Evolutionary conservation across 2,113 vertebrate genomes (phyloP).

Genomic region (Ancistrus triradiatus): DNA sequence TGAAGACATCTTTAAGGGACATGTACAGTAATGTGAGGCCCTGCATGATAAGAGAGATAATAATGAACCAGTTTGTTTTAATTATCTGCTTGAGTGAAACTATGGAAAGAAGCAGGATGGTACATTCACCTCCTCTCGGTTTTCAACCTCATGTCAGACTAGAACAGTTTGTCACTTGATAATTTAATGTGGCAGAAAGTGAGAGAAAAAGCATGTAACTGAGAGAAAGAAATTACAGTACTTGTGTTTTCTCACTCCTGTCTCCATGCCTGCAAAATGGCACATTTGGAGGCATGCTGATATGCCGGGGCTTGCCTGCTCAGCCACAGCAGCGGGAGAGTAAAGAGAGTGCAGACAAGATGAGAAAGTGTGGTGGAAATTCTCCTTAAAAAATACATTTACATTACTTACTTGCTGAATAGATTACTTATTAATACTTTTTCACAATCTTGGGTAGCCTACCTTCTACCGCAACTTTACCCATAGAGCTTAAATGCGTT

Average conservation of each 20-base stretch:
- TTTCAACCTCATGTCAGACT: slow-evolving; percentile 14
- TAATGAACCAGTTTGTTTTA: slow-evolving; percentile 32
- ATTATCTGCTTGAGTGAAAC: slow-evolving; percentile 32
- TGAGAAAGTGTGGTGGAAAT: not conserved
- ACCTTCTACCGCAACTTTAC: too few relatives aligned
- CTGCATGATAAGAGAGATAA: slow-evolving; percentile 17
- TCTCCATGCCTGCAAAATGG: slow-evolving; percentile 24
- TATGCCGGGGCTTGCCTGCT: slow-evolving; percentile 17
- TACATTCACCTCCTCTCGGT: slow-evolving; percentile 10
- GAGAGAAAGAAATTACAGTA: slow-evolving; percentile 26
- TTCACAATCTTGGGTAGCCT: too few relatives aligned
- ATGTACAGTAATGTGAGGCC: slow-evolving; percentile 14
- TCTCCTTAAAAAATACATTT: too few relatives aligned
- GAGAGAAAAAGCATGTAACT: slow-evolving; percentile 24
- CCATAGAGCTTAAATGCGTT: too few relatives aligned
- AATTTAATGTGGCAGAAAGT: slow-evolving; percentile 37
- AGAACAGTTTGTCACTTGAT: slow-evolving; percentile 25
- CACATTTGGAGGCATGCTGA: slow-evolving; percentile 18
- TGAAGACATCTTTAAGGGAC: slow-evolving; percentile 7
- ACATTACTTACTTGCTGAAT: too few relatives aligned
- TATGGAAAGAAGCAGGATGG: slow-evolving; percentile 9
- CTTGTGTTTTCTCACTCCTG: slow-evolving; percentile 20
- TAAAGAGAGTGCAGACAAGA: not conserved
- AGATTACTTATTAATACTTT: too few relatives aligned
- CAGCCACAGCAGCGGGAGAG: not conserved